phyloP scores from a whole-genome alignment of 2,888 invertebrate species.

The Andrena camellia region DNA sequence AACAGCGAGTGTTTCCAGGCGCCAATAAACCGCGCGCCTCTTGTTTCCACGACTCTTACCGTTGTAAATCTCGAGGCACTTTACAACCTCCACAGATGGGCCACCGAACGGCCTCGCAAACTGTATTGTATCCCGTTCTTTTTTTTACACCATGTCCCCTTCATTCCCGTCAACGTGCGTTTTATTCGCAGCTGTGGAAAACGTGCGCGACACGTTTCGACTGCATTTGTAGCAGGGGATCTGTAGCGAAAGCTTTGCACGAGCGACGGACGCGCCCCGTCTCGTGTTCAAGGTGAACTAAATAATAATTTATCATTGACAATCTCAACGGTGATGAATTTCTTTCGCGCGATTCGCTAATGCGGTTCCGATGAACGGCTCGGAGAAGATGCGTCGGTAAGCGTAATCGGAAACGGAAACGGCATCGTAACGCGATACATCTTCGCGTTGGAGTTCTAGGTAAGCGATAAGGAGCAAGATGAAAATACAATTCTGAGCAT shows the following conservation, averaged over 20 bases:
- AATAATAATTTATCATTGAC: too few relatives aligned
- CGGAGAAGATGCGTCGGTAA: not conserved
- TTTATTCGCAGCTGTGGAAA: not conserved
- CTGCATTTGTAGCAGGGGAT: too few relatives aligned
- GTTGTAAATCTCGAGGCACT: conserved; percentile 26
- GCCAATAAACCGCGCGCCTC: not conserved
- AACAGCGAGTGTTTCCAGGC: not conserved
- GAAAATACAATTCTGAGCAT: too few relatives aligned
- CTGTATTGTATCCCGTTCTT: not conserved
- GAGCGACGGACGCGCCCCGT: too few relatives aligned
- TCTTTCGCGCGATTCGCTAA: too few relatives aligned
- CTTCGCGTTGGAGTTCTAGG: not conserved
- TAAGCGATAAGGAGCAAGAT: not conserved
- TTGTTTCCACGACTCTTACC: not conserved
- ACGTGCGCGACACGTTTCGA: conserved; percentile 77
- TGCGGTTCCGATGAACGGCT: too few relatives aligned
- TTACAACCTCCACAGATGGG: not conserved
- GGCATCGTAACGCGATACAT: not conserved
- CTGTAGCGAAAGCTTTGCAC: too few relatives aligned
- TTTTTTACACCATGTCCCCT: not conserved
- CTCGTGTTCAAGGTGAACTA: too few relatives aligned
- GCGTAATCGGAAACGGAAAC: not conserved
- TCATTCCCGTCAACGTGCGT: not conserved
- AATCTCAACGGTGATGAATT: too few relatives aligned
- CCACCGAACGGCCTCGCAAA: not conserved